phyloP scores from a whole-genome alignment of 2,113 vertebrate species.

The Martes martes region DNA sequence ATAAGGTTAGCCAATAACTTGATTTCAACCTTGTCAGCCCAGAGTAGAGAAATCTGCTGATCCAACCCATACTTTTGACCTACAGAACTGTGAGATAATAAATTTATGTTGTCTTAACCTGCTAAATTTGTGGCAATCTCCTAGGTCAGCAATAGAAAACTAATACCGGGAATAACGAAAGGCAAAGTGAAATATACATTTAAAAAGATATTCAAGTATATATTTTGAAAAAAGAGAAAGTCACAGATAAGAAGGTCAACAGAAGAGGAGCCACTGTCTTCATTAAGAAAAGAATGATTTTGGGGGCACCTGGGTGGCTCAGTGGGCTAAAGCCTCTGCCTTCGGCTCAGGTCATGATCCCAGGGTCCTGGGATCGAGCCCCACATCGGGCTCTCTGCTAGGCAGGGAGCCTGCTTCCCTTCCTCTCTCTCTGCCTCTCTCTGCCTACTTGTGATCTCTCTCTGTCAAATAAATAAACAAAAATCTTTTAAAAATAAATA shows the following conservation, averaged over 20 bases:
- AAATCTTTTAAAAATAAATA: too few relatives aligned
- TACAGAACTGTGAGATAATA: neutral
- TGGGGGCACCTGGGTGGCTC: neutral
- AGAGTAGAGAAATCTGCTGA: neutral
- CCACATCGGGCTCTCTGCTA: too few relatives aligned
- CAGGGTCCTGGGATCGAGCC: too few relatives aligned
- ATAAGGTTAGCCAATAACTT: neutral
- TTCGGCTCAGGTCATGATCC: too few relatives aligned
- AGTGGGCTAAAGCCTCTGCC: too few relatives aligned
- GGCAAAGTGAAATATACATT: neutral
- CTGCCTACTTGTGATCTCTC: too few relatives aligned
- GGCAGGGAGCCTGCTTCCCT: too few relatives aligned
- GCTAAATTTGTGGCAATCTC: neutral
- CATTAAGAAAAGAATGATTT: neutral
- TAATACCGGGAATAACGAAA: neutral
- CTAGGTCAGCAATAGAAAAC: neutral
- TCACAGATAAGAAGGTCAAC: neutral
- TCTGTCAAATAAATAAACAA: too few relatives aligned
- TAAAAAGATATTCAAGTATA: neutral
- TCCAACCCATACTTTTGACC: neutral
- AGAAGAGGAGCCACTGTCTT: neutral
- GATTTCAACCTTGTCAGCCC: neutral
- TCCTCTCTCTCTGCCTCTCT: too few relatives aligned
- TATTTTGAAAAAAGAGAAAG: neutral
- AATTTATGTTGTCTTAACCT: neutral